phyloP scores from a whole-genome alignment of 1,140 invertebrate genomes.

The Sminthurinus signatus region DNA sequence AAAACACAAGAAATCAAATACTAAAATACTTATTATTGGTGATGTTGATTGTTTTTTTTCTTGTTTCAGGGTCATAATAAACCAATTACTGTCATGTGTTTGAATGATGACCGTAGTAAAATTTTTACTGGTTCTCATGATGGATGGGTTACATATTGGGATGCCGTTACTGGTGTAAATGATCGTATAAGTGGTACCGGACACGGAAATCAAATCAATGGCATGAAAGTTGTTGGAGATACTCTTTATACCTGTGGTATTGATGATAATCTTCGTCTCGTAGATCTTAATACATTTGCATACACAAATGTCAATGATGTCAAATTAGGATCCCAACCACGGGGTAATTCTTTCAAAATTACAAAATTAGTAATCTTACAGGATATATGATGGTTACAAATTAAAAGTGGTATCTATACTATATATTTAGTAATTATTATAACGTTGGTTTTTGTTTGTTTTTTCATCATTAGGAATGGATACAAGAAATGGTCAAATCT shows the following conservation, averaged over 20 bases:
- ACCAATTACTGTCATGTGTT: constrained; percentile 85
- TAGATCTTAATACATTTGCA: constrained; percentile 56
- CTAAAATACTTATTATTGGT: too few species aligned
- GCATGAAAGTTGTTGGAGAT: constrained; percentile 65
- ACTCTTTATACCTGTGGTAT: constrained; percentile 79
- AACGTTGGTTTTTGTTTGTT: too few species aligned
- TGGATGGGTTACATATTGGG: constrained; percentile 84
- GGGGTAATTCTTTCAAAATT: too few species aligned
- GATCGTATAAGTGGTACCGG: constrained; percentile 71
- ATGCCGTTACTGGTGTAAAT: constrained; percentile 67
- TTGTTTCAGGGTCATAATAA: constrained; percentile 85
- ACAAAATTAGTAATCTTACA: too few species aligned
- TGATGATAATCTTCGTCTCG: constrained; percentile 74
- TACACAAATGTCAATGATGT: constrained; percentile 60
- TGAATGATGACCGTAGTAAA: constrained; percentile 64
- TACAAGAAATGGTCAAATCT: constrained; percentile 60
- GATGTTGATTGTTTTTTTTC: constrained; percentile 25
- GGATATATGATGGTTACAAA: too few species aligned
- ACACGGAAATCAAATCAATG: constrained; percentile 92
- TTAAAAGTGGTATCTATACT: too few species aligned
- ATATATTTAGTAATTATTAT: too few species aligned
- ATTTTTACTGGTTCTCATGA: constrained; percentile 92
- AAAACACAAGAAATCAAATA: neutral
- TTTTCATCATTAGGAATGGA: too few species aligned
- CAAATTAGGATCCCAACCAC: constrained; percentile 82